Evolutionary conservation across 2,888 invertebrate species (phyloP).

Genomic region (Drosophila mulleri): DNA sequence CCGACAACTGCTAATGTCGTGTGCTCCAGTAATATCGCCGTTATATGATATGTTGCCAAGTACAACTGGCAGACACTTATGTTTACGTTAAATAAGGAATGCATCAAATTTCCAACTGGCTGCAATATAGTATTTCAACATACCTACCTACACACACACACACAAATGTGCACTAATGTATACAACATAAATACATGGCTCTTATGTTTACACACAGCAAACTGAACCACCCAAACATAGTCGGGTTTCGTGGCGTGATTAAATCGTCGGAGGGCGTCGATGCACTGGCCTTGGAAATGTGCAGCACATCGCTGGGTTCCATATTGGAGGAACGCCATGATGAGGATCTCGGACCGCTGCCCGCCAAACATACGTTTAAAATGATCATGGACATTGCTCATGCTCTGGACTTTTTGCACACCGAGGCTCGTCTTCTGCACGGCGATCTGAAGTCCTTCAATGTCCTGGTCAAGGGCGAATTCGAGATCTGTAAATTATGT

Average conservation of each 20-base stretch:
- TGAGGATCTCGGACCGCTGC: conserved; percentile 87
- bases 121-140: not conserved
- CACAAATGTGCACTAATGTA: not conserved
- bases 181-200: not conserved
- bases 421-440: conserved; percentile 89
- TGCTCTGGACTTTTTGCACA: conserved; percentile 92
- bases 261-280: conserved; percentile 83
- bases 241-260: conserved; percentile 89
- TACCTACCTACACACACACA: not conserved
- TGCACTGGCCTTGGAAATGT: conserved; percentile 92
- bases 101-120: conserved; percentile 4
- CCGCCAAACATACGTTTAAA: conserved; percentile 88
- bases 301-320: conserved; percentile 90
- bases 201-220: conserved; percentile 74
- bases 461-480: conserved; percentile 91
- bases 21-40: not conserved
- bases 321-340: conserved; percentile 90
- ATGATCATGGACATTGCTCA: conserved; percentile 89
- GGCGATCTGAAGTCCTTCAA: conserved; percentile 95
- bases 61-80: not conserved
- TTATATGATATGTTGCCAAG: not conserved
- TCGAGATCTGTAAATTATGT: conserved; percentile 91
- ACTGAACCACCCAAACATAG: conserved; percentile 92
- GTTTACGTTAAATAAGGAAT: not conserved
- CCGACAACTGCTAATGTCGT: not conserved